These are phyloP conservation scores for Orestias chungarensis DNA, from an alignment of 2,797 vertebrate species.

Conservation along the genomic window DNA sequence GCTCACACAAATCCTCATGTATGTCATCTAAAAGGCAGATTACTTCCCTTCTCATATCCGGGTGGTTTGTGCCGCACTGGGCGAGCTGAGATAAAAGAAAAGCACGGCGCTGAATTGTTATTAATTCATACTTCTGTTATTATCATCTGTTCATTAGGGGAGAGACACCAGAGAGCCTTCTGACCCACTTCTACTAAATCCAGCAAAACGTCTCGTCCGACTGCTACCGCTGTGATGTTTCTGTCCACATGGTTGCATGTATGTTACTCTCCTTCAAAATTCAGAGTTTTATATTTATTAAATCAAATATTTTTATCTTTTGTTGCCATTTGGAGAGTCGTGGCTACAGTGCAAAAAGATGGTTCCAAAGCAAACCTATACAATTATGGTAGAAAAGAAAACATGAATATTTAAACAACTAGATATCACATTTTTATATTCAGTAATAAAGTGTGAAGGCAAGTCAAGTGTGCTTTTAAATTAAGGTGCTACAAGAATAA, in stretches of 20 bases:
- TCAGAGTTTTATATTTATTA: too few relatives aligned
- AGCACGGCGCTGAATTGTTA: conserved; percentile 27
- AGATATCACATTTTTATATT: conserved; percentile 22
- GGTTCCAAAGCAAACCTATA: neutral
- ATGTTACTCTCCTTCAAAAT: neutral
- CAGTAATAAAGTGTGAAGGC: conserved; percentile 12
- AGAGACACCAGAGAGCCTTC: conserved; percentile 22
- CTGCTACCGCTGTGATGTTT: conserved; percentile 3
- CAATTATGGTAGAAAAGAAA: neutral
- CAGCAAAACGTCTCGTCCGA: conserved; percentile 21
- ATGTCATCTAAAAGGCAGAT: conserved; percentile 9
- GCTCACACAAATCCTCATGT: neutral
- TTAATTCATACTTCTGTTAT: conserved; percentile 40
- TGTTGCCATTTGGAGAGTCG: neutral
- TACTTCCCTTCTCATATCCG: conserved; percentile 9
- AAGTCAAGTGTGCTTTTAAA: conserved; percentile 19
- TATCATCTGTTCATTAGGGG: conserved; percentile 42
- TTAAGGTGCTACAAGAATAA: conserved; percentile 14
- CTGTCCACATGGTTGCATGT: neutral
- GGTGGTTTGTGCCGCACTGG: neutral
- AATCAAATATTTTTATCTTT: neutral
- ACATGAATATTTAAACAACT: neutral
- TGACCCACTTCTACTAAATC: conserved; percentile 41
- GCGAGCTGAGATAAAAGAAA: conserved; percentile 13
- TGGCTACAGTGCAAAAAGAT: neutral